Base-by-base conservation (phyloP, 1,140 invertebrate genomes). In the Sarcophaga bullata region DNA sequence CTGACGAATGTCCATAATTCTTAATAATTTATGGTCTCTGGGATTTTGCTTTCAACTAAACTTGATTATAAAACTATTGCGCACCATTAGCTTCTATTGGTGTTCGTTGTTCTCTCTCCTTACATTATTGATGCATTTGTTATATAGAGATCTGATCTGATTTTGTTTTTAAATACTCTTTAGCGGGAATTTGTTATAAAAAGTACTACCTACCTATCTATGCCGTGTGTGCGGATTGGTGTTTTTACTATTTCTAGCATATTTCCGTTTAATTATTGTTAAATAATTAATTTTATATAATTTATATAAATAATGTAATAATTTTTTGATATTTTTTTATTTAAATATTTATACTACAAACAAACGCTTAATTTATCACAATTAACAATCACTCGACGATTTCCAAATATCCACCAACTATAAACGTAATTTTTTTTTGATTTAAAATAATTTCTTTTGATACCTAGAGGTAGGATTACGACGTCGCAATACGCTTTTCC, bases 401-500 rank as follows among this genome's bases (percentile, higher is more conserved):
- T 10, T 78, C 75, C 75, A 78, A 78, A 78, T 78, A 19, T 52
- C 75, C 75, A 78, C 48, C 62, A 68, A 19, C 19, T 68, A 68
- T 68, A 68, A 68, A 19, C 62, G 62, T 68, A 68, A 68, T 68
- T 68, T 68, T 17, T 68, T 37, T 37, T 37, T 68, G 15, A 9
- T 68, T 68, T 68, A 68, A 68, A 68, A n/a, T 58, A 15, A 9
- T 68, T 68, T 68, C 17, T 25, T 68, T 68, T 68, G 62, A 25
- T 19, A 68, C 2, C 19, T 25, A n/a, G 54, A n/a, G 54, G 54
- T 15, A 58, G n/a, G 54, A 58, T 58, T 58, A 15, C 11, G 47
- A 10, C 19, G 75, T 50, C 52, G 75, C 75, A 78, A 78, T 78
- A 78, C 75, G 75, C 49, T 78, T 78, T 78, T 78, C 75, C 48